Evolutionary conservation across 2,113 vertebrate species (phyloP).

Genomic region (Pogonocichla stellata): DNA sequence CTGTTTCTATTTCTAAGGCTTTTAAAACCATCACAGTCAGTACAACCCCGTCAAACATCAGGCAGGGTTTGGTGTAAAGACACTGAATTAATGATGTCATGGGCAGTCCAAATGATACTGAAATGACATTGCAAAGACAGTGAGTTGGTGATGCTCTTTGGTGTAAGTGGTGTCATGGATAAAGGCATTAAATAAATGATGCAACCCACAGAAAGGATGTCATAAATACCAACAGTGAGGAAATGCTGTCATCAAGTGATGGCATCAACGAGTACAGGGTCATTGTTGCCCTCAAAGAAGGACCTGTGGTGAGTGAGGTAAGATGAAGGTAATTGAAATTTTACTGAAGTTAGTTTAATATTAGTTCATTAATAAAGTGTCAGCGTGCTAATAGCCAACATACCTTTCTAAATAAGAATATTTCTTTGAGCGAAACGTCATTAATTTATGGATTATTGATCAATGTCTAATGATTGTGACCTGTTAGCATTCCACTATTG

Average conservation of each 20-base stretch:
- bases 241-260: not conserved
- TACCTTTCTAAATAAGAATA: not conserved
- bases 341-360: not conserved
- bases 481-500: not conserved
- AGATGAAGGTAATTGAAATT: not conserved
- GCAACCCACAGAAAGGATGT: not conserved
- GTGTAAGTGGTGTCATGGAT: not conserved
- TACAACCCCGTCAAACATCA: not conserved
- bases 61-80: not conserved
- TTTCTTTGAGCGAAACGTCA: not conserved
- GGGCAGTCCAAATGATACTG: not conserved
- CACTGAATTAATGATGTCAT: not conserved
- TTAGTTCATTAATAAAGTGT: not conserved
- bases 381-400: not conserved
- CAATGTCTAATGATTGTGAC: not conserved
- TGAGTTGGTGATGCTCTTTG: not conserved
- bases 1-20: not conserved
- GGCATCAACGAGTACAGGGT: not conserved
- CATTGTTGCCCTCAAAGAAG: not conserved
- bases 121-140: not conserved
- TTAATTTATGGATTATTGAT: not conserved
- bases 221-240: not conserved
- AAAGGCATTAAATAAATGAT: not conserved
- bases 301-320: accelerated
- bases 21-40: not conserved